Evolutionary conservation across 2,888 invertebrate genomes (phyloP).

Genomic region (Xanthorhoe designata): DNA sequence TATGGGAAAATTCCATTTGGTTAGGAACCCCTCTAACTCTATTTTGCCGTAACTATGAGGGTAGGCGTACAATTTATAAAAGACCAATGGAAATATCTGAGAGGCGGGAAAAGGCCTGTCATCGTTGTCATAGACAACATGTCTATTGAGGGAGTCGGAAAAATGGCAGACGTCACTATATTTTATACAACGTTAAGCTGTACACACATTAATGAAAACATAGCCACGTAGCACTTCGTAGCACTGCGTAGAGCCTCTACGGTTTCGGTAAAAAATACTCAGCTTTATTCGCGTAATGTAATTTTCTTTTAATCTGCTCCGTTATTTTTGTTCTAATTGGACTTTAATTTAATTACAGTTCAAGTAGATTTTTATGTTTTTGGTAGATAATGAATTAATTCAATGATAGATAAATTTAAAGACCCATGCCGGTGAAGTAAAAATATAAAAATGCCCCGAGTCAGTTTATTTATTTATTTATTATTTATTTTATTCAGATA

Average conservation of each 20-base stretch:
- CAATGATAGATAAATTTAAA: too few species aligned
- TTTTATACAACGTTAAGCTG: slow-evolving; percentile 60
- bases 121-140: slow-evolving; percentile 75
- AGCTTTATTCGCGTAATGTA: background rate
- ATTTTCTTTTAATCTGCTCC: slow-evolving; percentile 2
- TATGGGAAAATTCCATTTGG: slow-evolving; percentile 78
- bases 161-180: slow-evolving; percentile 76
- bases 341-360: background rate
- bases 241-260: slow-evolving; percentile 20
- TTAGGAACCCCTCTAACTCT: slow-evolving; percentile 73
- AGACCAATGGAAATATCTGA: slow-evolving; percentile 74
- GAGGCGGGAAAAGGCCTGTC: slow-evolving; percentile 81
- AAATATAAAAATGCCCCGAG: too few species aligned
- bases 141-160: slow-evolving; percentile 71
- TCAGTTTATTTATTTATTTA: too few species aligned
- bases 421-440: too few species aligned
- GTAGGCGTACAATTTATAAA: slow-evolving; percentile 77
- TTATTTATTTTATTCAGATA: background rate
- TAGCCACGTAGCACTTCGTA: background rate
- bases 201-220: slow-evolving; percentile 25
- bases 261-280: background rate
- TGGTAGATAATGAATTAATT: too few species aligned
- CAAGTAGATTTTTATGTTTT: too few species aligned
- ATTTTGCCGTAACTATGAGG: slow-evolving; percentile 73
- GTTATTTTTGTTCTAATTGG: slow-evolving; percentile 6